phyloP scores from a whole-genome alignment of 1,140 invertebrate genomes.

The Hycleus phaleratus region DNA sequence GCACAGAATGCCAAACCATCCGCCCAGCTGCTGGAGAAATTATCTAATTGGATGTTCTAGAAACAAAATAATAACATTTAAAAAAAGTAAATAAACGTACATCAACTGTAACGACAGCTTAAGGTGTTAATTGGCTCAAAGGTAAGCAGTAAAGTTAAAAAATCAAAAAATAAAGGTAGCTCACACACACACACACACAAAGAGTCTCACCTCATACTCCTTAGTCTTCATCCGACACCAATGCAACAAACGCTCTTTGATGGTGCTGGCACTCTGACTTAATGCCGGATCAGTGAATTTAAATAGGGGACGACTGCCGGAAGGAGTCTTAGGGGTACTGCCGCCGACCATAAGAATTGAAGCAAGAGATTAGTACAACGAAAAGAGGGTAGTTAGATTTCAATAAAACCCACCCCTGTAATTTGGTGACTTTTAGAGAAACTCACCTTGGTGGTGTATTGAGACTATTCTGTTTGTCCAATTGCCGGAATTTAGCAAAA shows the following conservation, averaged over 20 bases:
- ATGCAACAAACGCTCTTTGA: conserved; percentile 90
- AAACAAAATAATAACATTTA: conserved; percentile 19
- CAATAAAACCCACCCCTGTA: background rate
- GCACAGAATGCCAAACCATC: conserved; percentile 96
- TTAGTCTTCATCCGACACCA: conserved; percentile 95
- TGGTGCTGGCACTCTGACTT: conserved; percentile 79
- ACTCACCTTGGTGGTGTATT: conserved; percentile 65
- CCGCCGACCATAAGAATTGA: conserved; percentile 18
- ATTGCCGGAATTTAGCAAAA: conserved; percentile 82
- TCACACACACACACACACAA: conserved; percentile 13
- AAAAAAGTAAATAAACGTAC: background rate
- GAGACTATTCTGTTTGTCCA: conserved; percentile 75
- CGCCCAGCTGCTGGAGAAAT: conserved; percentile 94
- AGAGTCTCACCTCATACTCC: conserved; percentile 71
- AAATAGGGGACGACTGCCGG: conserved; percentile 58
- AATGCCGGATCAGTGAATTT: conserved; percentile 81
- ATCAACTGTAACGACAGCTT: background rate
- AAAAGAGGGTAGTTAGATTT: background rate
- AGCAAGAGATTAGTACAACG: conserved; percentile 9
- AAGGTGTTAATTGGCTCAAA: background rate
- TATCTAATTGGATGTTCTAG: conserved; percentile 90
- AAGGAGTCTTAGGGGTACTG: conserved; percentile 48
- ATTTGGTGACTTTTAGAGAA: background rate
- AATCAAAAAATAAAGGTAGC: background rate
- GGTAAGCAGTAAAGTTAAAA: background rate